These are phyloP conservation scores for Verasper variegatus DNA, from an alignment of 2,113 vertebrate species.

Conservation along the genomic window DNA sequence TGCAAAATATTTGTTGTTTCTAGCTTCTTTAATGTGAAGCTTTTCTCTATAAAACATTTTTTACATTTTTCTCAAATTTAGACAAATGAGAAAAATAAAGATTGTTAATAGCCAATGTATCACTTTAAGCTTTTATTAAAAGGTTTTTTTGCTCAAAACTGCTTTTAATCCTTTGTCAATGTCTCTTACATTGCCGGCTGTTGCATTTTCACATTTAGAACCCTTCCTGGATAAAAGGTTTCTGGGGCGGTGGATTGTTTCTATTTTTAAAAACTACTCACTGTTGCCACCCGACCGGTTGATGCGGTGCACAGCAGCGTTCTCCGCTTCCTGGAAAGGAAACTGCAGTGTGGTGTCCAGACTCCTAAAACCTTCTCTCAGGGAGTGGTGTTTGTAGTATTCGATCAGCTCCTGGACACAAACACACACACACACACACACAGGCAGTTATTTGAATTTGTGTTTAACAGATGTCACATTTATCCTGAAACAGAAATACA, in stretches of 20 bases:
- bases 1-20: not conserved
- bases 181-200: too few species aligned
- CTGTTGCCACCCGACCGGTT: slow-evolving; percentile 84
- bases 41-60: not conserved
- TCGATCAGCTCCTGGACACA: slow-evolving; percentile 91
- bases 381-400: slow-evolving; percentile 95
- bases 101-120: not conserved
- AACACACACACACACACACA: slow-evolving; percentile 27
- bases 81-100: too few species aligned
- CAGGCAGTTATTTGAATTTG: not conserved
- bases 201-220: too few species aligned
- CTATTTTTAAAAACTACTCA: slow-evolving; percentile 79
- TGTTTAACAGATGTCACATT: not conserved
- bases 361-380: slow-evolving; percentile 95
- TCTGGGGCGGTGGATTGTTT: not conserved
- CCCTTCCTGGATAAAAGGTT: too few species aligned
- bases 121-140: too few species aligned
- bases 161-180: not conserved
- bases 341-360: slow-evolving; percentile 95
- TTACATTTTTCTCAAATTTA: too few species aligned
- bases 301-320: slow-evolving; percentile 79
- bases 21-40: not conserved
- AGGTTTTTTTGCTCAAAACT: not conserved
- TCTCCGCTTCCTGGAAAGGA: slow-evolving; percentile 91
- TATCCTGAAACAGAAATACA: not conserved